phyloP scores from a whole-genome alignment of 1,140 invertebrate species.

The Mactra quadrangularis region DNA sequence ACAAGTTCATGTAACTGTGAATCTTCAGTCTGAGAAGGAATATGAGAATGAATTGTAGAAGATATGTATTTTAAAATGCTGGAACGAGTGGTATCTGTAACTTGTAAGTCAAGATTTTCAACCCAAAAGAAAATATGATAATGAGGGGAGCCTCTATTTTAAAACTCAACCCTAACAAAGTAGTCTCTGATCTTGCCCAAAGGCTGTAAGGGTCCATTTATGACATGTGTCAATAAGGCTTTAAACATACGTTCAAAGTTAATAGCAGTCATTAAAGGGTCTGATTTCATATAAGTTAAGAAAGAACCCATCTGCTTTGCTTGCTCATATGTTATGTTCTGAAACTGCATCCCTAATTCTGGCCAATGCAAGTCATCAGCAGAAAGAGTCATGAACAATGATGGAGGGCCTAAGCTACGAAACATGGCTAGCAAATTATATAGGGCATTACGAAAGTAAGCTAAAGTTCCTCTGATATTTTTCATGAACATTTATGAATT shows the following conservation, averaged over 20 bases:
- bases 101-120: constrained; percentile 7
- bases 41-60: constrained; percentile 7
- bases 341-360: constrained; percentile 13
- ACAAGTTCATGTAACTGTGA: neutral
- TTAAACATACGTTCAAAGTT: constrained; percentile 27
- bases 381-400: constrained; percentile 49
- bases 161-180: constrained; percentile 32
- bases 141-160: constrained; percentile 37
- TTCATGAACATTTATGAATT: constrained; percentile 57
- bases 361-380: constrained; percentile 39
- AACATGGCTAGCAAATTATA: constrained; percentile 53
- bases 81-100: neutral
- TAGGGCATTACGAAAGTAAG: constrained; percentile 45
- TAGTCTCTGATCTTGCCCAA: constrained; percentile 20
- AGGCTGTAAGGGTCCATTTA: neutral
- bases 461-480: constrained; percentile 46
- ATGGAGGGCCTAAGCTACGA: constrained; percentile 40
- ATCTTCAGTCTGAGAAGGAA: neutral
- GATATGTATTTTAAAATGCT: neutral
- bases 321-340: constrained; percentile 9
- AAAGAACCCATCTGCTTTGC: neutral
- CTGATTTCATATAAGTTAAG: neutral
- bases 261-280: constrained; percentile 20
- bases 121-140: constrained; percentile 37
- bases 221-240: constrained; percentile 14